A percentile compares a stretch with the other conserved stretches of the same genome.
phyloP scores from a whole-genome alignment of 2,113 vertebrate species.

The Isichthys henryi region DNA sequence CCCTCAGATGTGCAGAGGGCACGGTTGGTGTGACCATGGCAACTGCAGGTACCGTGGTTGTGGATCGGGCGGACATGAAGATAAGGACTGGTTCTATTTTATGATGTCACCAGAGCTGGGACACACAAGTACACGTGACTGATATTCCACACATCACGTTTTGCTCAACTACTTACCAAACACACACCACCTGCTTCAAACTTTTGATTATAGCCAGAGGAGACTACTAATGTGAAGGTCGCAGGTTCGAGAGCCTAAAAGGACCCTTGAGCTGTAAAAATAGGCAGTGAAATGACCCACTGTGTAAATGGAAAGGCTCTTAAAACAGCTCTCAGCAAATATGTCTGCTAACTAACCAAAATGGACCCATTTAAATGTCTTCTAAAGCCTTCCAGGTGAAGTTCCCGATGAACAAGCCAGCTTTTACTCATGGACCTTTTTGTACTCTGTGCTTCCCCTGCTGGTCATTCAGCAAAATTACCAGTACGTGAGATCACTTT shows the following conservation, averaged over 20 bases:
- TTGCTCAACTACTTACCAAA: background rate
- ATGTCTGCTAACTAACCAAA: background rate
- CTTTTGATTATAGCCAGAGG: background rate
- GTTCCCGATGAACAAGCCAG: background rate
- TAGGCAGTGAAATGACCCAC: background rate
- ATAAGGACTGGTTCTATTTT: background rate
- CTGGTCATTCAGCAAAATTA: background rate
- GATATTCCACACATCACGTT: background rate
- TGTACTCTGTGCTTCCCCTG: background rate
- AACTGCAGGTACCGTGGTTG: conserved; percentile 77
- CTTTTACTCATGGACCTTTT: background rate
- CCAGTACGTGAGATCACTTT: background rate
- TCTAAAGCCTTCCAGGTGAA: background rate
- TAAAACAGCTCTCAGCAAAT: background rate
- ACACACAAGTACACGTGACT: background rate
- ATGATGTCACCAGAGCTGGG: background rate
- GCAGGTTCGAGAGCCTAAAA: background rate
- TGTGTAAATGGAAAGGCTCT: background rate
- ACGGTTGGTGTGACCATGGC: conserved; percentile 87
- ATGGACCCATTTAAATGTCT: background rate
- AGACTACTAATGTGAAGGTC: background rate
- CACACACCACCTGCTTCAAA: background rate
- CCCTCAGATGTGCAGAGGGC: conserved; percentile 84
- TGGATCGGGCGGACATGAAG: background rate
- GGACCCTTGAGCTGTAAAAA: background rate